phyloP scores from a whole-genome alignment of 2,888 invertebrate species.

The Stramonita haemastoma region DNA sequence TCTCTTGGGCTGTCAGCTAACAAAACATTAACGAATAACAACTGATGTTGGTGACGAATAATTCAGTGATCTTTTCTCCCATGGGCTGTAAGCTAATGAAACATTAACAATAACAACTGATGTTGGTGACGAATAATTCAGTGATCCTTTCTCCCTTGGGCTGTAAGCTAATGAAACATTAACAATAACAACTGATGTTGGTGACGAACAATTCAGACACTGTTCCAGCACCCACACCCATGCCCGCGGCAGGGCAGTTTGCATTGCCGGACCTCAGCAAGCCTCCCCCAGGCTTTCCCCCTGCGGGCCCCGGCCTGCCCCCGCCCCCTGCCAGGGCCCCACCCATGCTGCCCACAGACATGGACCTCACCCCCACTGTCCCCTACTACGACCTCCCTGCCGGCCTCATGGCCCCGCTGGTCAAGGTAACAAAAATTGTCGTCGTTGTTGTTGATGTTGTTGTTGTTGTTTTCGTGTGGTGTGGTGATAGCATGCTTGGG shows the following conservation, averaged over 20 bases:
- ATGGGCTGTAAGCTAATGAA: too few species aligned
- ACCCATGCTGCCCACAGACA: slow-evolving; percentile 62
- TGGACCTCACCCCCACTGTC: slow-evolving; percentile 86
- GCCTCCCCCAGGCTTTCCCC: slow-evolving; percentile 70
- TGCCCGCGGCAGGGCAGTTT: slow-evolving; percentile 40
- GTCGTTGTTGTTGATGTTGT: too few species aligned
- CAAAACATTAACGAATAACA: too few species aligned
- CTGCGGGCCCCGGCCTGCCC: slow-evolving; percentile 71
- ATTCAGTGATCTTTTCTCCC: too few species aligned
- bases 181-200: too few species aligned
- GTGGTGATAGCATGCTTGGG: too few species aligned
- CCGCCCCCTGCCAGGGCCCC: slow-evolving; percentile 65
- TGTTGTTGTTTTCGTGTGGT: too few species aligned
- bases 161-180: too few species aligned
- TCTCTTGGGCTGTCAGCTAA: too few species aligned
- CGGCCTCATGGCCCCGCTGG: slow-evolving; percentile 97
- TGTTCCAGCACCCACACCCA: slow-evolving; percentile 46
- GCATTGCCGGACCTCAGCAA: slow-evolving; percentile 69
- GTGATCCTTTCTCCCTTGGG: background rate
- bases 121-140: background rate
- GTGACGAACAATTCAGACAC: background rate
- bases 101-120: too few species aligned
- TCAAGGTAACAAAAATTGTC: slow-evolving; percentile 88
- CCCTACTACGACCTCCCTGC: slow-evolving; percentile 98
- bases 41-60: too few species aligned